Evolutionary conservation across 2,113 vertebrate genomes (phyloP).

Genomic region (Corynorhinus townsendii): DNA sequence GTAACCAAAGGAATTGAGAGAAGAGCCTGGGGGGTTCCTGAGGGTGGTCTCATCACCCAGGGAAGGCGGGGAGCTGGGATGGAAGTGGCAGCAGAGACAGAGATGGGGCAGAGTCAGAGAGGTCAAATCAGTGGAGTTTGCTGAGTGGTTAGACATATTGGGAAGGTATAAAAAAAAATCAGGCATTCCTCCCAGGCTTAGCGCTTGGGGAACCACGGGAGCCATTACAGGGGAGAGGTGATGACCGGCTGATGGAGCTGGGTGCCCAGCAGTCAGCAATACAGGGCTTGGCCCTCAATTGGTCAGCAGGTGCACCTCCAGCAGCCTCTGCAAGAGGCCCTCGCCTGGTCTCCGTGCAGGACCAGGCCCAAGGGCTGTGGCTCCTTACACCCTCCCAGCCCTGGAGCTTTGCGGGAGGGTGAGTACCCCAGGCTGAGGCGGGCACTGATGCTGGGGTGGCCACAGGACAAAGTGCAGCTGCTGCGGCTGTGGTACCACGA

Average conservation of each 20-base stretch:
- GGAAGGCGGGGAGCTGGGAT: background rate
- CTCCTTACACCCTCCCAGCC: background rate
- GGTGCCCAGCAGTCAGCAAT: background rate
- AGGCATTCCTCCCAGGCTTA: background rate
- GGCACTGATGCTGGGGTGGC: background rate
- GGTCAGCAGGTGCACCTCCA: background rate
- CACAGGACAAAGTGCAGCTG: slow-evolving; percentile 84
- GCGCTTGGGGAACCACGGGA: background rate
- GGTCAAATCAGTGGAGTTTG: background rate
- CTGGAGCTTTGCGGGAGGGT: background rate
- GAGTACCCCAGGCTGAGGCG: background rate
- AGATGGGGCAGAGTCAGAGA: background rate
- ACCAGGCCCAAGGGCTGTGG: background rate
- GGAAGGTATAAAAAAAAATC: background rate
- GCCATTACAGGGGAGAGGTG: background rate
- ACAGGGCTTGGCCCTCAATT: rapidly evolving
- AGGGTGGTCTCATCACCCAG: background rate
- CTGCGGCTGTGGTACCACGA: slow-evolving; percentile 93
- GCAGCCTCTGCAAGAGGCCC: background rate
- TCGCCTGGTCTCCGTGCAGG: background rate
- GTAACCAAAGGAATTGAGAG: background rate
- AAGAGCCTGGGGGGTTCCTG: background rate
- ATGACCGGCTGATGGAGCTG: background rate
- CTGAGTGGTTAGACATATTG: background rate
- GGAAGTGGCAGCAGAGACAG: background rate